These are phyloP conservation scores for Mormyrus proboscirostris DNA, from an alignment of 2,797 vertebrate species.

Conservation along the genomic window DNA sequence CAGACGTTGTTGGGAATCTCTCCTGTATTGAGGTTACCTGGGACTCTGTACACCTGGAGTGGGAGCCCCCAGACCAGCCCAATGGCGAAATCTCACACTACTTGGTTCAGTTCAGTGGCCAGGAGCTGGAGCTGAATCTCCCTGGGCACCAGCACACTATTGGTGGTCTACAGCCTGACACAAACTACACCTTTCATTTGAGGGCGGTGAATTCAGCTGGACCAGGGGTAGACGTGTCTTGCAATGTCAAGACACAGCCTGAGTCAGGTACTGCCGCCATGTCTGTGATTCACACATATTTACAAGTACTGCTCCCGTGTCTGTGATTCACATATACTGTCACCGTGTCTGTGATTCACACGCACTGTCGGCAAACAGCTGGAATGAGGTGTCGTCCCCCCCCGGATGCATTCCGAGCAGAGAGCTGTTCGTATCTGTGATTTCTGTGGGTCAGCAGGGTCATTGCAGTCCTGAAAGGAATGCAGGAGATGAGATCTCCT, in stretches of 20 bases:
- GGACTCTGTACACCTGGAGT: slow-evolving; percentile 78
- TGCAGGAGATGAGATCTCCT: background rate
- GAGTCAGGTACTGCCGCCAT: slow-evolving; percentile 77
- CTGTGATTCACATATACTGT: background rate
- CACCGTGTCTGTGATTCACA: background rate
- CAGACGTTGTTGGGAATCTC: slow-evolving; percentile 76
- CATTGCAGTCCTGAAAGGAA: background rate
- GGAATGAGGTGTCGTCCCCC: background rate
- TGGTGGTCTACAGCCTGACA: slow-evolving; percentile 65
- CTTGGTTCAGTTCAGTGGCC: slow-evolving; percentile 54
- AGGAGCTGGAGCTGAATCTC: slow-evolving; percentile 39
- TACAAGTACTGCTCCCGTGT: background rate
- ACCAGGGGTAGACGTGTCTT: slow-evolving; percentile 65
- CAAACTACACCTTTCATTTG: slow-evolving; percentile 69
- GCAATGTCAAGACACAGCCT: slow-evolving; percentile 70
- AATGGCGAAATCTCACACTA: slow-evolving; percentile 83
- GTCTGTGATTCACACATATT: slow-evolving; percentile 60
- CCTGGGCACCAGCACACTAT: slow-evolving; percentile 54
- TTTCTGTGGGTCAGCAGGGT: background rate
- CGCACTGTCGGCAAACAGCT: background rate
- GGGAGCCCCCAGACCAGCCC: slow-evolving; percentile 76
- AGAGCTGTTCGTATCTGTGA: background rate
- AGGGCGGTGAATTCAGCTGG: slow-evolving; percentile 83
- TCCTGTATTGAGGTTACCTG: slow-evolving; percentile 72
- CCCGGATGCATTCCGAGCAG: background rate